Base-by-base conservation (phyloP, 2,797 vertebrate species). In the Pangasius sanitwongsei region DNA sequence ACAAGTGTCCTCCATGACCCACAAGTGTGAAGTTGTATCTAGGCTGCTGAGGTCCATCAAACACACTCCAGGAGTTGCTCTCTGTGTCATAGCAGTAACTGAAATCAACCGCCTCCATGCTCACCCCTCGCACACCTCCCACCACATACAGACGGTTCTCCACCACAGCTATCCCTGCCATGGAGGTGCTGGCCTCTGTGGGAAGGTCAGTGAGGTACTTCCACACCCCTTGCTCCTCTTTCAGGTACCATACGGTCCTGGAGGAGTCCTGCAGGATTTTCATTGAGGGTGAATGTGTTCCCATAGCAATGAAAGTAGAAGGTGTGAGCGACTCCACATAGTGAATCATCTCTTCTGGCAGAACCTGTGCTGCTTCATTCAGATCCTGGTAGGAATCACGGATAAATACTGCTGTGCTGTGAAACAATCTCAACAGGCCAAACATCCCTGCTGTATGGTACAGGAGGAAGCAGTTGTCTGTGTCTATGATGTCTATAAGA, bases 71-170 rank as follows among this genome's bases (percentile, higher is more conserved):
- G 20, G 93, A 0, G 0, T 97, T 96, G 3, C 94, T 82, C 0
- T 96, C 94, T 0, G 97, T 96, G 3, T 99, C 93, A 0, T 98
- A 99, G 93, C 98, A 98, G 93, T 98, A 99, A 90, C 97, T 95
- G 44, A 92, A 88, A 44, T 99, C 97, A 88, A 99, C 97, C 12
- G 97, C 96, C 92, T 97, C 96, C 91, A 98, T 99, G 88, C 94
- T 96, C 57, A 97, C 96, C 0, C 98, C 97, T 0, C 96, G 94
- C 87, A 98, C 97, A 0, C 99, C 99, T 0, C 99, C 98, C 0
- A 99, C 97, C 0, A 99, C 97, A 90, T 98, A 99, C 41, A 99
- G 91, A 44, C 96, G 97, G 87, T 99, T 98, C 90, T 97, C 95
- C 69, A 98, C 94, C 37, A 98, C 97, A 0, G 98, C 93, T 89